These are phyloP conservation scores for Aelia acuminata DNA, from an alignment of 2,888 invertebrate genomes.

Conservation along the genomic window DNA sequence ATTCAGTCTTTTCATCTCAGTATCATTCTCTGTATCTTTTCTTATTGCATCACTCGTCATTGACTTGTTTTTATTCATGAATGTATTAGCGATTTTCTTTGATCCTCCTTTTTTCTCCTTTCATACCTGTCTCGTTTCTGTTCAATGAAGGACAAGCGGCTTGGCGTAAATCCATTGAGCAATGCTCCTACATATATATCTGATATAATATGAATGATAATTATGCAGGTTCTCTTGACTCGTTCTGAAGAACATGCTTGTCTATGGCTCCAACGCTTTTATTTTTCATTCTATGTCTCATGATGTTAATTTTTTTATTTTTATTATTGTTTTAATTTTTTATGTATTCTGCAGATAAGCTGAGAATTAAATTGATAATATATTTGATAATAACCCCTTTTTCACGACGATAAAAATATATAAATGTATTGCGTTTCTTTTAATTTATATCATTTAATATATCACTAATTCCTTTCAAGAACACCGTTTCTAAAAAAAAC, in stretches of 20 bases:
- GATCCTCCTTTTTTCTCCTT: not conserved
- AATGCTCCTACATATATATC: not conserved
- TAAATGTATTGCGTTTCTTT: too few relatives aligned
- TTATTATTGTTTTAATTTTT: too few relatives aligned
- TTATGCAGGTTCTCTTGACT: not conserved
- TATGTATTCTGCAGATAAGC: too few relatives aligned
- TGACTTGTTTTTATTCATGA: constrained; percentile 16
- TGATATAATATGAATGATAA: not conserved
- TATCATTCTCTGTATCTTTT: not conserved
- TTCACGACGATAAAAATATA: too few relatives aligned
- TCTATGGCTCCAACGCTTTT: too few relatives aligned
- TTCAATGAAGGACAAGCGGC: not conserved
- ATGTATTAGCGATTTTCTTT: not conserved
- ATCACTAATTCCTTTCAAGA: too few relatives aligned
- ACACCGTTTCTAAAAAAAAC: too few relatives aligned
- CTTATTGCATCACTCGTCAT: constrained; percentile 16
- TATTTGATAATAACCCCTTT: too few relatives aligned
- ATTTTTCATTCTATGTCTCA: too few relatives aligned
- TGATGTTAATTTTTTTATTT: too few relatives aligned
- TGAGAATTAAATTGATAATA: too few relatives aligned
- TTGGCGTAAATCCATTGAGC: not conserved
- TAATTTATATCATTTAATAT: too few relatives aligned
- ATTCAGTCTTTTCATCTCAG: not conserved
- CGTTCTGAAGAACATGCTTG: not conserved
- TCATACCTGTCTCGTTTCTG: not conserved